phyloP scores from a whole-genome alignment of 2,888 invertebrate species.

The Meiosimyza platycephala region DNA sequence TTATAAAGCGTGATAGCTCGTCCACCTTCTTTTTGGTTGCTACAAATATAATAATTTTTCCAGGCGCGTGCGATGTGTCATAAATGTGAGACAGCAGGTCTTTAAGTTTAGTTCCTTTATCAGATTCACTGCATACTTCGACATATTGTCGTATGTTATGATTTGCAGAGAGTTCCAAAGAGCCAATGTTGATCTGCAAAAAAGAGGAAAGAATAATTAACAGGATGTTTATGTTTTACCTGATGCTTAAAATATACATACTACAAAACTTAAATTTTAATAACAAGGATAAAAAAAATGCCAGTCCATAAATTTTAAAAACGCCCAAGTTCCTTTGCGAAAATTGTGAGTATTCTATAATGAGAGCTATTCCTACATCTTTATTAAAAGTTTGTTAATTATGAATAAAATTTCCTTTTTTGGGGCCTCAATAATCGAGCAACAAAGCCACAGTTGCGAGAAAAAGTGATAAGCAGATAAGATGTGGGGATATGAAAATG shows the following conservation, averaged over 20 bases:
- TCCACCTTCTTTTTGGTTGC: constrained; percentile 96
- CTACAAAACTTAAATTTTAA: too few relatives aligned
- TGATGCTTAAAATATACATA: neutral
- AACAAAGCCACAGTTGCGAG: too few relatives aligned
- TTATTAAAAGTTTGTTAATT: too few relatives aligned
- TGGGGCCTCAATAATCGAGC: too few relatives aligned
- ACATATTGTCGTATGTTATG: constrained; percentile 89
- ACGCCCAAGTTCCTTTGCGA: too few relatives aligned
- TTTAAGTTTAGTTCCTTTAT: constrained; percentile 72
- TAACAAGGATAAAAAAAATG: too few relatives aligned
- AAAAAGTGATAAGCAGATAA: too few relatives aligned
- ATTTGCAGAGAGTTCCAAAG: constrained; percentile 83
- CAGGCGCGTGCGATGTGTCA: constrained; percentile 83
- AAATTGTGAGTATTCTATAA: too few relatives aligned
- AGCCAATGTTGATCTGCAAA: constrained; percentile 86
- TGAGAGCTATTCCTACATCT: too few relatives aligned
- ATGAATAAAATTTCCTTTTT: too few relatives aligned
- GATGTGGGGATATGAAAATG: too few relatives aligned
- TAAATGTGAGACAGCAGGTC: constrained; percentile 67
- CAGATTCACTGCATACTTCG: constrained; percentile 81
- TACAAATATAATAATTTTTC: constrained; percentile 95
- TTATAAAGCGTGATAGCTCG: constrained; percentile 83
- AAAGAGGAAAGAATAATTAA: neutral
- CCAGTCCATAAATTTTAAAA: too few relatives aligned
- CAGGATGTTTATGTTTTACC: neutral